Evolutionary conservation across 1,140 invertebrate genomes (phyloP).

Genomic region (Plectrocnemia conspersa): DNA sequence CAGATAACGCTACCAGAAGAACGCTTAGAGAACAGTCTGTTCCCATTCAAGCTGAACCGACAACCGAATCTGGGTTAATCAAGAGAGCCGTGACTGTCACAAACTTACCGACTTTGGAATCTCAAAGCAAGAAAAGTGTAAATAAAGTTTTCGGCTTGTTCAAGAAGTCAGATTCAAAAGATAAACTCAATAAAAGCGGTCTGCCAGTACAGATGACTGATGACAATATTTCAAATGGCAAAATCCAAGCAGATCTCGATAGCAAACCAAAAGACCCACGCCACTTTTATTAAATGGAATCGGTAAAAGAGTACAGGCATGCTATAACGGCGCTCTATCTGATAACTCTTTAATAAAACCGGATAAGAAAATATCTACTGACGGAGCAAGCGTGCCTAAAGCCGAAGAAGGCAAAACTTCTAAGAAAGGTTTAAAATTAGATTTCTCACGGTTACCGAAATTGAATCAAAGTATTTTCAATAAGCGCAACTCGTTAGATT

Average conservation of each 20-base stretch:
- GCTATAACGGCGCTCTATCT: constrained; percentile 40
- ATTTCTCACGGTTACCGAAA: constrained; percentile 60
- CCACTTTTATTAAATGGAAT: constrained; percentile 49
- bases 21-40: constrained; percentile 60
- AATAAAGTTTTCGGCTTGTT: constrained; percentile 67
- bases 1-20: constrained; percentile 52
- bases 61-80: constrained; percentile 56
- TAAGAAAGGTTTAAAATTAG: constrained; percentile 60
- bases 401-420: constrained; percentile 40
- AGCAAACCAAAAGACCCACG: constrained; percentile 45
- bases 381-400: constrained; percentile 40
- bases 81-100: constrained; percentile 65
- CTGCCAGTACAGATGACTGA: background rate
- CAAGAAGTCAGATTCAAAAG: constrained; percentile 57
- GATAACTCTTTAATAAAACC: constrained; percentile 38
- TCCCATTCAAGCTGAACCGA: constrained; percentile 49
- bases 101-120: constrained; percentile 52
- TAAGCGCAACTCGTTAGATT: constrained; percentile 29
- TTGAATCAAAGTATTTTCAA: constrained; percentile 43
- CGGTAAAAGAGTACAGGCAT: constrained; percentile 42
- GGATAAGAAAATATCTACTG: constrained; percentile 36
- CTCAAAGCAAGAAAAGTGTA: constrained; percentile 55
- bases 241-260: constrained; percentile 6
- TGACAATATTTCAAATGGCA: constrained; percentile 3
- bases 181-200: constrained; percentile 38